phyloP scores from a whole-genome alignment of 92 coral and sea anemone species.

The Parazoanthus atlanticus region DNA sequence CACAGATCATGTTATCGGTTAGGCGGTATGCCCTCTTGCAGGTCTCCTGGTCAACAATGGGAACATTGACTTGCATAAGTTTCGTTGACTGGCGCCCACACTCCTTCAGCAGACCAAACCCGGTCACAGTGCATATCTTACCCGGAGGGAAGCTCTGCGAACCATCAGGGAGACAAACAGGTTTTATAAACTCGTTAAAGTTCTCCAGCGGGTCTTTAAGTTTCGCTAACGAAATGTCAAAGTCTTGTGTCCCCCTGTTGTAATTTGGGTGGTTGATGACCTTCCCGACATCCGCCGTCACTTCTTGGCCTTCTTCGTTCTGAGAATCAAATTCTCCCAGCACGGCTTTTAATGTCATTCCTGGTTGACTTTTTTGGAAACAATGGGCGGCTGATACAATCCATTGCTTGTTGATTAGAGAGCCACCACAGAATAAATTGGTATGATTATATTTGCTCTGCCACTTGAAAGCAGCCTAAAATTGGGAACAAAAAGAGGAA shows the following conservation, averaged over 20 bases:
- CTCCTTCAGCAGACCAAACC: slow-evolving; percentile 36
- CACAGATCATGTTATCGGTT: slow-evolving; percentile 59
- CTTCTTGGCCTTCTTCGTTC: slow-evolving; percentile 52
- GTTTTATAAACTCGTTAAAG: slow-evolving; percentile 48
- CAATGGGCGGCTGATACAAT: slow-evolving; percentile 66
- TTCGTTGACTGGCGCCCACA: neutral
- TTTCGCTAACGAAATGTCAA: slow-evolving; percentile 57
- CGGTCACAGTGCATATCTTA: slow-evolving; percentile 56
- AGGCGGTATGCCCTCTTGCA: slow-evolving; percentile 36
- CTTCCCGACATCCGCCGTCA: slow-evolving; percentile 44
- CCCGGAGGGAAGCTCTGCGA: slow-evolving; percentile 40
- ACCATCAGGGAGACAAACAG: slow-evolving; percentile 59
- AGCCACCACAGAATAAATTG: slow-evolving; percentile 64
- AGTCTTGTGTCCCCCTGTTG: slow-evolving; percentile 36
- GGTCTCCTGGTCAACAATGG: slow-evolving; percentile 23
- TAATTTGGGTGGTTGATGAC: slow-evolving; percentile 49
- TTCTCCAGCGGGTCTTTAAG: slow-evolving; percentile 53
- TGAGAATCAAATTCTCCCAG: slow-evolving; percentile 56
- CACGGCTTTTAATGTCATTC: slow-evolving; percentile 31
- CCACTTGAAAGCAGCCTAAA: slow-evolving; percentile 49
- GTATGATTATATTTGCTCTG: slow-evolving; percentile 27
- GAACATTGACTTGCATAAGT: slow-evolving; percentile 49
- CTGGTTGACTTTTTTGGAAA: slow-evolving; percentile 39
- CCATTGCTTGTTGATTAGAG: slow-evolving; percentile 63
- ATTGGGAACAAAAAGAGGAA: slow-evolving; percentile 19